A percentile compares a stretch with the other conserved stretches of the same genome.
phyloP scores from a whole-genome alignment of 2,888 invertebrate genomes.

The Drosophila buzzatii region DNA sequence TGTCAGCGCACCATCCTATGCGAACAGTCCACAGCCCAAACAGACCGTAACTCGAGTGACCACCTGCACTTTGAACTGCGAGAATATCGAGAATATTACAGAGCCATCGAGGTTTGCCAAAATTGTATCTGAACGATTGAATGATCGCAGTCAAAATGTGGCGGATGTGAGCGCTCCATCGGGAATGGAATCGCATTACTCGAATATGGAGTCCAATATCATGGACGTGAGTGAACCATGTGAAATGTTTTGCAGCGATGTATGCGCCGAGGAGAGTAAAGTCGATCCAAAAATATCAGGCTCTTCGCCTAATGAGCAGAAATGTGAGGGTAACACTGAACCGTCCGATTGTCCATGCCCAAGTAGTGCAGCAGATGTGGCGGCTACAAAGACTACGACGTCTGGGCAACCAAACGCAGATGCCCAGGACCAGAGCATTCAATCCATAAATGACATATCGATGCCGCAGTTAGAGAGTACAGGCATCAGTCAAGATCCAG shows the following conservation, averaged over 20 bases:
- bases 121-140: background rate
- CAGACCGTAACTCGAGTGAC: background rate
- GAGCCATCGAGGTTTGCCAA: constrained; percentile 1
- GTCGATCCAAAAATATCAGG: background rate
- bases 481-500: background rate
- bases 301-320: background rate
- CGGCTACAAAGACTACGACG: constrained; percentile 13
- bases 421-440: background rate
- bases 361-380: constrained; percentile 15
- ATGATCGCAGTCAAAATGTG: background rate
- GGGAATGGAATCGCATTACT: background rate
- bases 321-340: background rate
- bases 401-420: constrained; percentile 16
- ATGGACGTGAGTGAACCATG: constrained; percentile 3
- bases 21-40: background rate
- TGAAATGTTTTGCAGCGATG: background rate
- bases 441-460: constrained; percentile 25
- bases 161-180: background rate
- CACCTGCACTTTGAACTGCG: background rate
- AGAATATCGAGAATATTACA: constrained; percentile 13
- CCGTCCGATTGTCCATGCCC: background rate
- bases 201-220: background rate
- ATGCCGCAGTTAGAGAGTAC: constrained; percentile 25
- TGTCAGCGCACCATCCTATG: constrained; percentile 27
- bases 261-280: background rate